Conservation (phyloP, 2,888 invertebrate species). For the Leucania comma region DNA sequence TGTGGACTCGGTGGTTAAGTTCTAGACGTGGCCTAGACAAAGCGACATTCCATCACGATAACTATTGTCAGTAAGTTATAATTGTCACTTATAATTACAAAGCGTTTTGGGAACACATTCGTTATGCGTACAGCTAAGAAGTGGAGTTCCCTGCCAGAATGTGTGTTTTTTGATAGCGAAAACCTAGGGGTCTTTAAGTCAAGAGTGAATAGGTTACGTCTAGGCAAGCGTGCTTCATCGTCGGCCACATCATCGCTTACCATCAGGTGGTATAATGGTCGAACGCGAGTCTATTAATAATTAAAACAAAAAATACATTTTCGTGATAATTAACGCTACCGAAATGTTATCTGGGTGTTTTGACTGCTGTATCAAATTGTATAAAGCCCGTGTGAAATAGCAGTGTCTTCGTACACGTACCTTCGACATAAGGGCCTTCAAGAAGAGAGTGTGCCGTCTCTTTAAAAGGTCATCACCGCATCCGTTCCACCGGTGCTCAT, state of each 20-base stretch:
- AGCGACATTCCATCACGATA: neutral
- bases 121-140: too few relatives aligned
- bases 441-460: constrained; percentile 10
- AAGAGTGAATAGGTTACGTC: too few relatives aligned
- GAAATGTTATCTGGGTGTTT: neutral
- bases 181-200: too few relatives aligned
- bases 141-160: too few relatives aligned
- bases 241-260: too few relatives aligned
- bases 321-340: neutral
- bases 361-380: neutral
- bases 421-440: neutral
- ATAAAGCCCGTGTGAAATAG: neutral
- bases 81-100: neutral
- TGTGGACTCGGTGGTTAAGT: neutral
- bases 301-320: too few relatives aligned
- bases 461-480: constrained; percentile 8
- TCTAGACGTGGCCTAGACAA: neutral
- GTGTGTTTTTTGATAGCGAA: too few relatives aligned
- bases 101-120: too few relatives aligned
- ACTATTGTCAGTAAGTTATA: neutral
- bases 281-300: too few relatives aligned
- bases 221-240: too few relatives aligned
- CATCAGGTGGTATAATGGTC: too few relatives aligned
- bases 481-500: neutral
- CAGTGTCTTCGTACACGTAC: neutral